Conservation (phyloP, 2,797 vertebrate species). For the Coregonus suidteri region DNA sequence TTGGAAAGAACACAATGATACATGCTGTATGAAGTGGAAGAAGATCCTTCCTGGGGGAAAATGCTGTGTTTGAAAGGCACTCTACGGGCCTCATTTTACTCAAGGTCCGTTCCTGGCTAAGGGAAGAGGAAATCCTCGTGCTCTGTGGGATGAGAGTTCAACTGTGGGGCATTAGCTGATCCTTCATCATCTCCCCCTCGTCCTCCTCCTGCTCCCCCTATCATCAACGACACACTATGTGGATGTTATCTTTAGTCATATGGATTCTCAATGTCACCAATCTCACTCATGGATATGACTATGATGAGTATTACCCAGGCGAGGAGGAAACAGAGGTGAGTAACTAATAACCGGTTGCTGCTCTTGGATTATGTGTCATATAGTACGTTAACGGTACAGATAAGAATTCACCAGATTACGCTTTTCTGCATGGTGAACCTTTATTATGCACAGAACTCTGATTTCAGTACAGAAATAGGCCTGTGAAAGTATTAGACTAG, state of each 20-base stretch:
- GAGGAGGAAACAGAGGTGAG: slow-evolving; percentile 28
- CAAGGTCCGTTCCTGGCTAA: slow-evolving; percentile 10
- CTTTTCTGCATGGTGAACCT: background rate
- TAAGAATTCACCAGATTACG: background rate
- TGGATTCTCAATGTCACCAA: slow-evolving; percentile 18
- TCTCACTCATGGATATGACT: slow-evolving; percentile 11
- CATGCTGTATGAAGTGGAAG: background rate
- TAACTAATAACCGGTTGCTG: background rate
- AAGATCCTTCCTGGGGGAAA: background rate
- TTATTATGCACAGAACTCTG: background rate
- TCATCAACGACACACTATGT: slow-evolving; percentile 29
- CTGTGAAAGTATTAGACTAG: background rate
- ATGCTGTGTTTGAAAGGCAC: slow-evolving; percentile 6
- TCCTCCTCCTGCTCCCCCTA: background rate
- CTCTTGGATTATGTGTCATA: background rate
- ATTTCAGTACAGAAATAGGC: background rate
- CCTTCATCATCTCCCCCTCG: background rate
- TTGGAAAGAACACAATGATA: background rate
- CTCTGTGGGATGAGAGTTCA: slow-evolving; percentile 5
- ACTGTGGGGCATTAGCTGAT: slow-evolving; percentile 1
- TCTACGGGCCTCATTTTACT: background rate
- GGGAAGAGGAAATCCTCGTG: background rate
- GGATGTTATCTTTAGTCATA: slow-evolving; percentile 31
- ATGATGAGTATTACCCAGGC: slow-evolving; percentile 17
- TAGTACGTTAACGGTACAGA: background rate